phyloP scores from a whole-genome alignment of 2,113 vertebrate genomes.

The Strix uralensis region DNA sequence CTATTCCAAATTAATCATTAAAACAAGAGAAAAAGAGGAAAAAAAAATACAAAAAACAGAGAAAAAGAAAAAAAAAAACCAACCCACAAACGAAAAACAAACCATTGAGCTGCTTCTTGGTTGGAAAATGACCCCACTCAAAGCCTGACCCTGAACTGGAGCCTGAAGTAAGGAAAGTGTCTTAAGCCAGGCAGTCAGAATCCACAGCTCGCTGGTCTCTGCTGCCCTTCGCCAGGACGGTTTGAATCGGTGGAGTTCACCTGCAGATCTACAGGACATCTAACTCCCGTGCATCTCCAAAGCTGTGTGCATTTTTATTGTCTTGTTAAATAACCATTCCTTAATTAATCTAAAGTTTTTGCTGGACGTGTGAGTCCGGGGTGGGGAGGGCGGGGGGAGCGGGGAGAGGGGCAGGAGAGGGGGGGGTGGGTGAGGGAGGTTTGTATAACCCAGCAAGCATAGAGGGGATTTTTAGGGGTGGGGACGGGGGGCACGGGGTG shows the following conservation, averaged over 20 bases:
- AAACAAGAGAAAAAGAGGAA: background rate
- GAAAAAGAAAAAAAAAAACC: too few relatives aligned
- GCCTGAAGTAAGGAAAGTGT: slow-evolving; percentile 29
- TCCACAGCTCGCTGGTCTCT: background rate
- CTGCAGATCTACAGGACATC: background rate
- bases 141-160: slow-evolving; percentile 35
- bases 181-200: slow-evolving; percentile 18
- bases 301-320: slow-evolving; percentile 38
- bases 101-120: slow-evolving; percentile 54
- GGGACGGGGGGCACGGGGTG: background rate
- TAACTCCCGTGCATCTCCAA: slow-evolving; percentile 36
- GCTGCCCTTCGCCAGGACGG: background rate
- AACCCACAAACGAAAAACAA: background rate
- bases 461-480: background rate
- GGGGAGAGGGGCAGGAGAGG: too few relatives aligned
- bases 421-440: background rate
- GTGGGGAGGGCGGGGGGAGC: background rate
- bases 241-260: background rate
- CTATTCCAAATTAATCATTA: slow-evolving; percentile 47
- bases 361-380: background rate
- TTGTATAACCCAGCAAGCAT: background rate
- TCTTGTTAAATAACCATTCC: slow-evolving; percentile 67
- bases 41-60: background rate
- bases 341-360: slow-evolving; percentile 34
- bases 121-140: slow-evolving; percentile 27